These are phyloP conservation scores for Serrognathus titanus DNA, from an alignment of 2,888 invertebrate species.

Conservation along the genomic window DNA sequence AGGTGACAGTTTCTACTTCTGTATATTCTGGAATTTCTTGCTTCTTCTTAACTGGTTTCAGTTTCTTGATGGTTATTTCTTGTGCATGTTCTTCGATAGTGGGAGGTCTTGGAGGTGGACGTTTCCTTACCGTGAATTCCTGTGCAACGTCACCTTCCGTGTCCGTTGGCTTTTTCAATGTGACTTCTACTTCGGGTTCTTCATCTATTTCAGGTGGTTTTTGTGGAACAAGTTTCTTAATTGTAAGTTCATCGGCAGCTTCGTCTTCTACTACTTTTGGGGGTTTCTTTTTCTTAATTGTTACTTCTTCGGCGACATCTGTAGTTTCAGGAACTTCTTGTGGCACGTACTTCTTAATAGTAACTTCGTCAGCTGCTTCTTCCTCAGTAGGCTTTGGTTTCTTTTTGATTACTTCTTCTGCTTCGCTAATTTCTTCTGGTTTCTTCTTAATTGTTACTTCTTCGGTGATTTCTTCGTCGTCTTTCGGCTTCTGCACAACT, in stretches of 20 bases:
- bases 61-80: constrained; percentile 37
- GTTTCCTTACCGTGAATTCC: constrained; percentile 70
- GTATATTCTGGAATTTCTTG: constrained; percentile 68
- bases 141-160: constrained; percentile 58
- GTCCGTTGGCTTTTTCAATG: constrained; percentile 36
- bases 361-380: constrained; percentile 33
- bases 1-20: constrained; percentile 75
- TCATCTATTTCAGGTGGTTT: constrained; percentile 23
- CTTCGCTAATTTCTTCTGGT: constrained; percentile 24
- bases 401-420: constrained; percentile 29
- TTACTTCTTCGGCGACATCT: constrained; percentile 36
- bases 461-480: constrained; percentile 46
- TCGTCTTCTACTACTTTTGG: constrained; percentile 25
- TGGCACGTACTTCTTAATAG: constrained; percentile 35
- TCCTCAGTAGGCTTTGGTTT: constrained; percentile 26
- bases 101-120: constrained; percentile 44
- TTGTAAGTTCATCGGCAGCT: constrained; percentile 22
- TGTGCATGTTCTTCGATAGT: constrained; percentile 29
- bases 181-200: constrained; percentile 45
- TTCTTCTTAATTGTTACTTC: constrained; percentile 22
- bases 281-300: constrained; percentile 32
- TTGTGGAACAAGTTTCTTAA: constrained; percentile 37
- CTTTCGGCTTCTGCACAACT: constrained; percentile 41
- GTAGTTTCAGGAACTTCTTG: constrained; percentile 24
- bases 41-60: constrained; percentile 52